Evolutionary conservation across 2,888 invertebrate species (phyloP), one percentile per base, ranked within the genome.

Genomic region (Thereva nobilitata): DNA sequence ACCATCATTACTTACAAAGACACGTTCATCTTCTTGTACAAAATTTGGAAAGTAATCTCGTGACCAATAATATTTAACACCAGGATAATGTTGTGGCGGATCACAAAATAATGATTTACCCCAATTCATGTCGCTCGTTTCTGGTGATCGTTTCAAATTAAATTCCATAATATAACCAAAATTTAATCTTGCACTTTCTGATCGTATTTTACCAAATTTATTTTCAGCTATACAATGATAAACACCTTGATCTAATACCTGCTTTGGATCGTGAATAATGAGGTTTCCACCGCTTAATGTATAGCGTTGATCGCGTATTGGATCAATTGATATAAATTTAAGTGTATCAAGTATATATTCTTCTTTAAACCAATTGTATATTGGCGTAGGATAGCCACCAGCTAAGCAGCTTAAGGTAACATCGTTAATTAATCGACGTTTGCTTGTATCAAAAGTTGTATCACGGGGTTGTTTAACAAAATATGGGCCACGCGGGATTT

Each of bases 141-240:
- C 95, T 50, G 87, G 84, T 0, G 94, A 89, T 67, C 95, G 86
- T 77, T 93, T 92, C 71, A 93, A 85, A 80, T 94, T 95, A 75
- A 96, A 96, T 79, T 95, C 94, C 76, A 91, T 86, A 71, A 96
- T 94, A 76, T 86, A 90, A 40, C 96, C 97, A 82, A 96, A 97
- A 52, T 93, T 90, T 4, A 97, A 81, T 57, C 90, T 85, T 0
- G 94, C 92, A 73, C 91, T 93, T 78, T 94, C 92, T 1, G 96
- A 96, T 41, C 93, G 85, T 64, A 97, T 89, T 7, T 89, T 88
- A 4, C 97, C 97, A 83, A 88, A 95, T 76, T 87, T 86, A 80
- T 97, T 97, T n/a, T 86, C 83, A 2, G 96, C 96, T 73, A 90
- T 89, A 76, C 97, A 97, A 76, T 96, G 95, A 80, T 96, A 97